Evolutionary conservation across 2,888 invertebrate genomes (phyloP), one percentile per base, ranked within the genome.

Genomic region (Clostera curtula): DNA sequence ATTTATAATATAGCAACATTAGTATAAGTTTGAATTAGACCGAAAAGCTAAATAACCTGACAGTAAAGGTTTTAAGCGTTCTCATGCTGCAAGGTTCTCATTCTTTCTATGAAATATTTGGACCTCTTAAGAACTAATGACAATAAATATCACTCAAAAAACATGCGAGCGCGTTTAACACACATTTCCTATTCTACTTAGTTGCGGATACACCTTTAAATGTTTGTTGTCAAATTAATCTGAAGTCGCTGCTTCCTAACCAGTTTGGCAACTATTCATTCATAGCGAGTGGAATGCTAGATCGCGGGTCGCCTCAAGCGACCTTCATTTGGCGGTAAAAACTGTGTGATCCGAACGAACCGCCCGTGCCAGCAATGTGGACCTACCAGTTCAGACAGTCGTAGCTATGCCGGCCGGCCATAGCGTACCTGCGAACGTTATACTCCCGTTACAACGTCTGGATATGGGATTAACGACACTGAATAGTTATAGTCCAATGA

Each of bases 211-310:
- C 53, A 72, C 69, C 77, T 69, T n/a, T 68, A 70, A 75, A 74
- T 71, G 74, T 79, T 80, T 82, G 80, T 82, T 80, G 80, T 80
- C 80, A 82, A 83, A 80, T 83, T 79, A 76, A 80, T 79, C 77
- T 75, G 66, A 68, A 72, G 70, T 70, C 55, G 64, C 67, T 76
- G 68, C 54, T 54, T 55, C 59, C 50, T 59, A 64, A 79, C 80
- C 71, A 66, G 82, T 82, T 66, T 57, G 53, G 64, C 70, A 54
- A 72, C 80, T 79, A 79, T 82, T 83, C 82, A 83, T 83, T 83
- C 80, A 83, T 82, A 76, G 74, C 65, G 63, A 62, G 61, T 57
- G 79, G 80, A 79, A 80, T 79, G 77, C 75, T 80, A 82, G 80
- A 73, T 62, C 61, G 76, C 74, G 73, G 71, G 62, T 70, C 56